Conservation (phyloP, 2,797 vertebrate genomes). For the Myotis pilosus region DNA sequence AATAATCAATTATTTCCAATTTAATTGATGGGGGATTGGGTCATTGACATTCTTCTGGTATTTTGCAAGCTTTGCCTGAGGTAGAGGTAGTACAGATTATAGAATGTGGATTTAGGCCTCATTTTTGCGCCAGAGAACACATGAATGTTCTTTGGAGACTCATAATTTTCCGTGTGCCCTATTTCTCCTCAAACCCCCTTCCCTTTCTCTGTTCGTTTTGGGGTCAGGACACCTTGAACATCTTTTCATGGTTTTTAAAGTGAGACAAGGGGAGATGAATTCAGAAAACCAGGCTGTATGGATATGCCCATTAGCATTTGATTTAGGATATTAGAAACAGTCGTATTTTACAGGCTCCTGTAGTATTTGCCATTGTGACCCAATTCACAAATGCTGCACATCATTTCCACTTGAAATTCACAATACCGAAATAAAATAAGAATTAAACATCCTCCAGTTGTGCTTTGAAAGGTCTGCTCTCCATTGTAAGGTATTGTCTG, state of each 20-base stretch:
- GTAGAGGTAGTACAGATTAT: slow-evolving; percentile 11
- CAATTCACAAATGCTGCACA: slow-evolving; percentile 59
- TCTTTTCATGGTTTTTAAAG: slow-evolving; percentile 46
- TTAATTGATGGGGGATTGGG: slow-evolving; percentile 27
- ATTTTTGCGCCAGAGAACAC: slow-evolving; percentile 47
- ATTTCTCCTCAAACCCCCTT: neutral
- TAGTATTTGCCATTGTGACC: slow-evolving; percentile 72
- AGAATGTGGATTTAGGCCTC: slow-evolving; percentile 35
- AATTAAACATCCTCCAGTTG: slow-evolving; percentile 30
- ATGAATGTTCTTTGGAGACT: slow-evolving; percentile 48
- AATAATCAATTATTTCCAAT: slow-evolving; percentile 54
- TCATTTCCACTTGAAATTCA: slow-evolving; percentile 70
- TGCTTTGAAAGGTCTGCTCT: slow-evolving; percentile 14
- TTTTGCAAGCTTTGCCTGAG: slow-evolving; percentile 46
- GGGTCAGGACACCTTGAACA: slow-evolving; percentile 50
- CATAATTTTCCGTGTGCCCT: neutral
- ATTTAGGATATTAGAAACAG: slow-evolving; percentile 73
- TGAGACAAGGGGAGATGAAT: slow-evolving; percentile 45
- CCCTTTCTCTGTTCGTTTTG: neutral
- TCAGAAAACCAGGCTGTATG: slow-evolving; percentile 63
- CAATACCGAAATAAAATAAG: slow-evolving; percentile 70
- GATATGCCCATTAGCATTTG: slow-evolving; percentile 59
- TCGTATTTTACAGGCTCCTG: slow-evolving; percentile 57
- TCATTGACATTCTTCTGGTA: slow-evolving; percentile 38
- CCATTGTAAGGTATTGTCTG: neutral